Conservation (phyloP, 1,140 invertebrate species). For the Chironomus tepperi region DNA sequence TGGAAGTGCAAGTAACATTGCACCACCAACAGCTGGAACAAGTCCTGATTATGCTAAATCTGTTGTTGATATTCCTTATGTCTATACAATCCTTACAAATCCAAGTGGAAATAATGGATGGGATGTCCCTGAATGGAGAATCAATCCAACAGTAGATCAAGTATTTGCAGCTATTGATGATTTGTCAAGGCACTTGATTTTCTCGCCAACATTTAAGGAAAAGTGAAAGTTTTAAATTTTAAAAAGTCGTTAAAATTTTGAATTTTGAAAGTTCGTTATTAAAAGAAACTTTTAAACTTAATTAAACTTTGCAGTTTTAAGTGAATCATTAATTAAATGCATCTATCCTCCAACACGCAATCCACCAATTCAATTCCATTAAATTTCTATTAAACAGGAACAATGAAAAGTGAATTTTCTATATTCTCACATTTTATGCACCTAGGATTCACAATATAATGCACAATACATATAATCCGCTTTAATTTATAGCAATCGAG, state of each 20-base stretch:
- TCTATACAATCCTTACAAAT: neutral
- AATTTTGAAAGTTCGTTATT: too few species aligned
- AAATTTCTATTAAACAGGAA: too few species aligned
- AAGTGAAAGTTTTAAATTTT: too few species aligned
- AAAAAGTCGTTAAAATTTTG: too few species aligned
- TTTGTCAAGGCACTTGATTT: neutral
- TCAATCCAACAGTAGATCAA: neutral
- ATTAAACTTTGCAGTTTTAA: too few species aligned
- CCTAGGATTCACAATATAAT: neutral
- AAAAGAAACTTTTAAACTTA: too few species aligned
- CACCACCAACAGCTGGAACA: neutral
- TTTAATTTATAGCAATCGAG: constrained; percentile 9
- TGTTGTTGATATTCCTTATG: neutral
- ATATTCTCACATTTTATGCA: too few species aligned
- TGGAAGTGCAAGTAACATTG: neutral
- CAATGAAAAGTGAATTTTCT: too few species aligned
- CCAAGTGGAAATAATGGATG: neutral
- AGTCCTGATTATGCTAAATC: neutral
- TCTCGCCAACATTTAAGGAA: neutral
- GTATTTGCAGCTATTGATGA: neutral
- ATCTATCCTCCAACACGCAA: too few species aligned
- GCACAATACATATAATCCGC: neutral
- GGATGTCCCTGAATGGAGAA: neutral
- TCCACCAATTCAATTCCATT: too few species aligned
- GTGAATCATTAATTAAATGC: too few species aligned